phyloP scores from a whole-genome alignment of 2,797 vertebrate genomes.

The Notamacropus eugenii region DNA sequence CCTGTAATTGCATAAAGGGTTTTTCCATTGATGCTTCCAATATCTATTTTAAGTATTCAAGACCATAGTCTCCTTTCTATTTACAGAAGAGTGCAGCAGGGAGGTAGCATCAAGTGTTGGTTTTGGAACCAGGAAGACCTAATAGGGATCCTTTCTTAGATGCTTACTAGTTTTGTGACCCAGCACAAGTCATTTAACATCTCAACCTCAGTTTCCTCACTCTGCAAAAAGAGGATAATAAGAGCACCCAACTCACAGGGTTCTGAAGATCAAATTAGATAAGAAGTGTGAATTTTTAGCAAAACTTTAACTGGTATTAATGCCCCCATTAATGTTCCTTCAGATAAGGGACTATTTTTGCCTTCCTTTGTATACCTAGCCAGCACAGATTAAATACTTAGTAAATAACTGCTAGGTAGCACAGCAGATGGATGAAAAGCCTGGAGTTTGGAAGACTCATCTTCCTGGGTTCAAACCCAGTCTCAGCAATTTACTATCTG shows the following conservation, averaged over 20 bases:
- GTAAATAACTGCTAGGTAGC: background rate
- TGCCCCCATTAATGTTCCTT: background rate
- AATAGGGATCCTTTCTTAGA: background rate
- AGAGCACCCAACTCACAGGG: background rate
- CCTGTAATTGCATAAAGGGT: background rate
- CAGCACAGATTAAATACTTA: background rate
- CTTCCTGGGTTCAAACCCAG: no score
- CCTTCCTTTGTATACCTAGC: background rate
- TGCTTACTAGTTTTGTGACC: background rate
- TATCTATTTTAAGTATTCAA: background rate
- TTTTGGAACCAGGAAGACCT: background rate
- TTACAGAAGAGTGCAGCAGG: background rate
- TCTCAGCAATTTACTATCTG: no score
- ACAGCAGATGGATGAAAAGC: background rate
- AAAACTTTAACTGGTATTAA: background rate
- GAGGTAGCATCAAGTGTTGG: background rate
- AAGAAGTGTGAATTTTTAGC: background rate
- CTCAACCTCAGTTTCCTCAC: background rate
- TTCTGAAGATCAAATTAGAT: background rate
- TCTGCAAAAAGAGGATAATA: background rate
- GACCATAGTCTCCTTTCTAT: background rate
- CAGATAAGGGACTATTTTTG: background rate
- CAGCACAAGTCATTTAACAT: background rate
- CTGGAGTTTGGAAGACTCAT: no score
- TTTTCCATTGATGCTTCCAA: background rate